A percentile compares a stretch with the other conserved stretches of the same genome.
Conservation (phyloP, 2,113 vertebrate species). For the Mus spicilegus region DNA sequence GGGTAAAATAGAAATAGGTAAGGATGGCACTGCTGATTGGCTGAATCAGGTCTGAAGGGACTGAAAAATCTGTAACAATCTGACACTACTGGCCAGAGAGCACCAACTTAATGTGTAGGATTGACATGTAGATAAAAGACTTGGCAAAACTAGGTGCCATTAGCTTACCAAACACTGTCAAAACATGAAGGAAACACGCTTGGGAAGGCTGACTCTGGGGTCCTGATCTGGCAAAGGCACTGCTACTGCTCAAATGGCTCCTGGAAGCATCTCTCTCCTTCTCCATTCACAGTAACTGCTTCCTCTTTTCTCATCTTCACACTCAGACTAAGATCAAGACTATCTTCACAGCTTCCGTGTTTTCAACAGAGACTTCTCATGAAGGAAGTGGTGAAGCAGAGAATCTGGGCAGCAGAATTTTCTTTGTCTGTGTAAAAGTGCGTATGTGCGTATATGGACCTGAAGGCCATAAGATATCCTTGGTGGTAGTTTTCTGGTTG, state of each 20-base stretch:
- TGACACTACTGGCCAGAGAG: conserved; percentile 22
- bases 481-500: not conserved
- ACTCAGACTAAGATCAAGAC: not conserved
- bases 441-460: fast-evolving
- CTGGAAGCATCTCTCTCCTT: not conserved
- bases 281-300: not conserved
- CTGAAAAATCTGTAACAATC: conserved; percentile 73
- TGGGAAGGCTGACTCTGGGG: conserved; percentile 50
- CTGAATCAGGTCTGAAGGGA: conserved; percentile 66
- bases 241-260: conserved; percentile 18
- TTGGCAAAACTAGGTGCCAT: conserved; percentile 44
- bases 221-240: conserved; percentile 29
- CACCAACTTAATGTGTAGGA: conserved; percentile 67
- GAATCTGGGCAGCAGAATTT: not conserved
- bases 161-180: conserved; percentile 67
- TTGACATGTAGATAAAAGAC: conserved; percentile 63
- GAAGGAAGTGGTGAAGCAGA: conserved; percentile 6
- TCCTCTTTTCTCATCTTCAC: not conserved
- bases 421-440: not conserved
- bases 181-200: conserved; percentile 69
- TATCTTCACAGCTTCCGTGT: not conserved
- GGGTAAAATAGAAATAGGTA: conserved; percentile 27
- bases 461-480: not conserved
- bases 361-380: not conserved
- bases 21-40: conserved; percentile 69